Conservation (phyloP, 2,113 vertebrate genomes). For the Elaphurus davidianus region DNA sequence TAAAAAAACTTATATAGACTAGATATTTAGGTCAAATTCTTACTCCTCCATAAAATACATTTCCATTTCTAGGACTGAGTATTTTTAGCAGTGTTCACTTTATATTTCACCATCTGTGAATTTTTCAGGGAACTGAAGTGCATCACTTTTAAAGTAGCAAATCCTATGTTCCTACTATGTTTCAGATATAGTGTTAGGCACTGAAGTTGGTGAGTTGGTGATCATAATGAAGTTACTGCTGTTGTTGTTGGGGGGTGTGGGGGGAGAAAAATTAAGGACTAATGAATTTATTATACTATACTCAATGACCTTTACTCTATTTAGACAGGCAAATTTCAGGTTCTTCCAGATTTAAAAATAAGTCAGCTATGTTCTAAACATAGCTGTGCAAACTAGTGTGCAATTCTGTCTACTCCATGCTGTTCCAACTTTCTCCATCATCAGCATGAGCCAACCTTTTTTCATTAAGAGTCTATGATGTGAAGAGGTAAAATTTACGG, state of each 20-base stretch:
- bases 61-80: neutral
- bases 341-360: slow-evolving; percentile 47
- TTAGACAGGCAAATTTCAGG: slow-evolving; percentile 33
- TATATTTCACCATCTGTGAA: neutral
- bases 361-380: slow-evolving; percentile 19
- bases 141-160: neutral
- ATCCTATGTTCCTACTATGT: neutral
- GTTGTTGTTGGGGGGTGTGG: neutral
- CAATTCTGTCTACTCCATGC: neutral
- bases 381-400: neutral
- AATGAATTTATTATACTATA: neutral
- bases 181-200: neutral
- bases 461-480: neutral
- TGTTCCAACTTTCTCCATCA: neutral
- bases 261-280: slow-evolving; percentile 3
- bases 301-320: neutral
- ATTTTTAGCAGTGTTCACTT: slow-evolving; percentile 3
- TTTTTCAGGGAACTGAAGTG: slow-evolving; percentile 27
- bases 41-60: neutral
- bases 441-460: neutral
- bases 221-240: neutral
- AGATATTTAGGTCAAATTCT: neutral
- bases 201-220: neutral
- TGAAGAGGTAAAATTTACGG: slow-evolving; percentile 5
- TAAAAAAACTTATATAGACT: neutral